A percentile compares a stretch with the other conserved stretches of the same genome.
Evolutionary conservation across 2,113 vertebrate genomes (phyloP).

Genomic region (Anguilla japonica): DNA sequence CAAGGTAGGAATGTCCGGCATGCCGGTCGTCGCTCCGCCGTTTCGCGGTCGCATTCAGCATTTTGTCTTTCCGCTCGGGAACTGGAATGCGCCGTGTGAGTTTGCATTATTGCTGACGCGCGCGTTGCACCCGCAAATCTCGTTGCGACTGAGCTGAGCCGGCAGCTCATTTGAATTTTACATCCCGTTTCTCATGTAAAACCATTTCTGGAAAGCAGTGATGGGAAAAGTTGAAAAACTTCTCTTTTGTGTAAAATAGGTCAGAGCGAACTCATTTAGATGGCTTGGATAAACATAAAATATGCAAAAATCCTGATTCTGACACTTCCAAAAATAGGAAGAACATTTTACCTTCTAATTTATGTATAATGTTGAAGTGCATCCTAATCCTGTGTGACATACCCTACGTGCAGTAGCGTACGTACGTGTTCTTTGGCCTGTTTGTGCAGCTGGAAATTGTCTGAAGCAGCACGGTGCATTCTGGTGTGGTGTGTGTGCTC

Average conservation of each 20-base stretch:
- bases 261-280: not conserved
- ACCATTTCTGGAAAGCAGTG: not conserved
- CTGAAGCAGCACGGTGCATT: not conserved
- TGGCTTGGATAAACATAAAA: not conserved
- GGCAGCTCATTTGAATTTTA: not conserved
- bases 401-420: not conserved
- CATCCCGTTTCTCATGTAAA: not conserved
- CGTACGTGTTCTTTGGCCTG: not conserved
- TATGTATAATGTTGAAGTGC: not conserved
- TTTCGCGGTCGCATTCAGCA: slow-evolving; percentile 22
- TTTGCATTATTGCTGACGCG: not conserved
- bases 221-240: not conserved
- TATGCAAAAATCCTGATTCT: not conserved
- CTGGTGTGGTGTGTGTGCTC: not conserved
- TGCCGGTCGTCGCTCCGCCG: slow-evolving; percentile 23
- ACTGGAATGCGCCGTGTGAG: not conserved
- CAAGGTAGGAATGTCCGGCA: slow-evolving; percentile 64
- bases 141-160: not conserved
- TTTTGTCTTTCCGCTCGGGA: slow-evolving; percentile 8
- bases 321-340: not conserved
- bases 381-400: not conserved
- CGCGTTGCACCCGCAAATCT: not conserved
- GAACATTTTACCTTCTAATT: not conserved
- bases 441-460: not conserved
- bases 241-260: not conserved